Evolutionary conservation across 1,140 invertebrate genomes (phyloP).

Genomic region (Yoshiicerus persimilis): DNA sequence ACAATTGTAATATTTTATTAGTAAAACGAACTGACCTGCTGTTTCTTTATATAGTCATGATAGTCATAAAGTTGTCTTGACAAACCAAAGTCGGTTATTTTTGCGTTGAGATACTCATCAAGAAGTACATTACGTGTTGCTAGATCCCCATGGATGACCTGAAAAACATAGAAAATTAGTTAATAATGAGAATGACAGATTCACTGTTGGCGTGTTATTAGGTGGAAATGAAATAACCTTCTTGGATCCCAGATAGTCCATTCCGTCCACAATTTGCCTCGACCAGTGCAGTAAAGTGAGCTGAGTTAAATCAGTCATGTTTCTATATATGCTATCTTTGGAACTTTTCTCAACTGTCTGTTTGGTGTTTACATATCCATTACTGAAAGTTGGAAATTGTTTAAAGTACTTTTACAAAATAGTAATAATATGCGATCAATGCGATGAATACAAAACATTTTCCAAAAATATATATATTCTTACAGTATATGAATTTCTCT

Average conservation of each 20-base stretch:
- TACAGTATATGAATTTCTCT: background rate
- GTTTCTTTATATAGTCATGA: slow-evolving; percentile 52
- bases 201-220: too few species aligned
- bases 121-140: background rate
- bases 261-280: background rate
- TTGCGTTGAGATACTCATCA: background rate
- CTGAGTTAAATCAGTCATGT: background rate
- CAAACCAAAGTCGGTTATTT: background rate
- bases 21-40: background rate
- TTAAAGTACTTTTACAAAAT: background rate
- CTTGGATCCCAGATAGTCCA: background rate
- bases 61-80: slow-evolving; percentile 50
- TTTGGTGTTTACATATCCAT: background rate
- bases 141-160: background rate
- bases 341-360: background rate
- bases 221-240: background rate
- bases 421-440: background rate
- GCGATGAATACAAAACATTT: too few species aligned
- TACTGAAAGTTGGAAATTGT: background rate
- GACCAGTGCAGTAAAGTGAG: background rate
- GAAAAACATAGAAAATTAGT: background rate
- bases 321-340: background rate
- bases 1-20: too few species aligned
- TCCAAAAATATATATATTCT: background rate
- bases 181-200: too few species aligned